These are phyloP conservation scores for Micrasema longulum DNA, from an alignment of 1,140 invertebrate species.

Conservation along the genomic window DNA sequence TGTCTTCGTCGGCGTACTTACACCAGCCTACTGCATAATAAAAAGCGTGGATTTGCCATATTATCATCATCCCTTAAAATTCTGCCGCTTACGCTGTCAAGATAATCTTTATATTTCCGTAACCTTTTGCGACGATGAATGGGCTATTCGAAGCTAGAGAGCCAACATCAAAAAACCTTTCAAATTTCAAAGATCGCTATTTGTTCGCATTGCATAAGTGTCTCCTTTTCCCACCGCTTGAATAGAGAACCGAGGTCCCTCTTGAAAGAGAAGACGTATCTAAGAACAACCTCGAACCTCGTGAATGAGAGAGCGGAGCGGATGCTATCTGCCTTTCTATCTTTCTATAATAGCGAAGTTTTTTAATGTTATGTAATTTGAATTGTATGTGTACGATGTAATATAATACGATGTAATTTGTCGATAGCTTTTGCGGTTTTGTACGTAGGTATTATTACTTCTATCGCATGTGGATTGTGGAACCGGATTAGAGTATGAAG, in stretches of 20 bases:
- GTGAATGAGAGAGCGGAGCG: conserved; percentile 26
- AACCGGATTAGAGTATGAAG: conserved; percentile 2
- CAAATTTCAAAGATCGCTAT: conserved; percentile 16
- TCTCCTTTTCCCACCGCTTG: conserved; percentile 31
- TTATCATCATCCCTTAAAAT: no score
- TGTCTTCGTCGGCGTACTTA: no score
- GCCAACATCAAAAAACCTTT: conserved; percentile 26
- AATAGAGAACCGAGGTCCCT: conserved; percentile 27
- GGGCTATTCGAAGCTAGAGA: conserved; percentile 18
- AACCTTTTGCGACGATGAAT: background rate
- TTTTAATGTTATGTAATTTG: conserved; percentile 34
- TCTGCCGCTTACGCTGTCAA: no score
- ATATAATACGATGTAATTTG: background rate
- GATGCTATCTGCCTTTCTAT: conserved; percentile 19
- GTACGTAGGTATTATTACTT: background rate
- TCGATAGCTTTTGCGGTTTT: background rate
- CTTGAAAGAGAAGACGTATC: conserved; percentile 1
- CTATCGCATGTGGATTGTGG: no score
- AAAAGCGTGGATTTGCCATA: no score
- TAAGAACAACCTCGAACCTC: background rate
- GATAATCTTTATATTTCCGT: no score
- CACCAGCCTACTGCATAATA: no score
- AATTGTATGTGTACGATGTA: conserved; percentile 1
- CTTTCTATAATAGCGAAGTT: conserved; percentile 7
- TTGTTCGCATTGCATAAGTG: conserved; percentile 21